A percentile compares a stretch with the other conserved stretches of the same genome.
phyloP scores from a whole-genome alignment of 2,797 vertebrate genomes.

The Anomalospiza imberbis region DNA sequence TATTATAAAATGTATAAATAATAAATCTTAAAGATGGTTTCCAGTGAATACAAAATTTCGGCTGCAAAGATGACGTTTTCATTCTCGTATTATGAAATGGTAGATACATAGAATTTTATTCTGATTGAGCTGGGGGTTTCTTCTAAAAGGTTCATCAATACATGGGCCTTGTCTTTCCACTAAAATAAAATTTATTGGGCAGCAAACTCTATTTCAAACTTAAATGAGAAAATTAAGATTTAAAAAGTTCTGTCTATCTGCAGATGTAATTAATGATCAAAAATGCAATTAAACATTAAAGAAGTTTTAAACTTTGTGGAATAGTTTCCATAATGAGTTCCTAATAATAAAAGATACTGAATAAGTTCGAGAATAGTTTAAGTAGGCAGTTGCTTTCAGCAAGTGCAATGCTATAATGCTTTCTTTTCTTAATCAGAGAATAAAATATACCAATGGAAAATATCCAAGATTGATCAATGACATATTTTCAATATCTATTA shows the following conservation, averaged over 20 bases:
- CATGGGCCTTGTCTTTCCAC: neutral
- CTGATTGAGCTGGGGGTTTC: conserved; percentile 18
- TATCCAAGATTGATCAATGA: neutral
- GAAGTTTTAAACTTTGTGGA: conserved; percentile 36
- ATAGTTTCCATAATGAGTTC: conserved; percentile 34
- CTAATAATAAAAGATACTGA: conserved; percentile 35
- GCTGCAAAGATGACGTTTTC: neutral
- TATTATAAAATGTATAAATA: neutral
- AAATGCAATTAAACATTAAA: conserved; percentile 58
- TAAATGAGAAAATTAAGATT: conserved; percentile 60
- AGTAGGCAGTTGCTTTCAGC: conserved; percentile 21
- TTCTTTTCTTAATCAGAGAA: neutral
- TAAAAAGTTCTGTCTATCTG: conserved; percentile 33
- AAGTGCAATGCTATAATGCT: neutral
- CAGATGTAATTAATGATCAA: conserved; percentile 43
- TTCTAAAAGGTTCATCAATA: conserved; percentile 19
- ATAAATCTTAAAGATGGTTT: neutral
- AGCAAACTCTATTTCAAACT: neutral
- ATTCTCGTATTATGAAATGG: neutral
- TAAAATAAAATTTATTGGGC: conserved; percentile 20
- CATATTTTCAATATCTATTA: neutral
- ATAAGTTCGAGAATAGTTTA: conserved; percentile 34
- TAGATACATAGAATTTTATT: conserved; percentile 43
- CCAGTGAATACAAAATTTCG: neutral
- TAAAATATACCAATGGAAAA: neutral